phyloP scores from a whole-genome alignment of 2,888 invertebrate genomes.

The Dicyrtoma fusca region DNA sequence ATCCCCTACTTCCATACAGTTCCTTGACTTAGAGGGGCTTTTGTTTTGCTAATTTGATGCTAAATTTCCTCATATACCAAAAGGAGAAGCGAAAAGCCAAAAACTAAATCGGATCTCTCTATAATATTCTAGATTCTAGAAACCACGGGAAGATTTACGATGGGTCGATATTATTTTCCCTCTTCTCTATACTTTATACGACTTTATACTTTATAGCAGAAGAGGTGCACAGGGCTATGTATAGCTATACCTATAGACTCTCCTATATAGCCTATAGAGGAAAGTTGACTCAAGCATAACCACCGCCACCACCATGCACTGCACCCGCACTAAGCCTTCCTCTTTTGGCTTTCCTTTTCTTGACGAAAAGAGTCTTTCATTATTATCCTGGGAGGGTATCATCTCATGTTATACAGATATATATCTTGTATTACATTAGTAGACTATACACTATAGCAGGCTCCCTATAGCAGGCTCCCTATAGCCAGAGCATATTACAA shows the following conservation, averaged over 20 bases:
- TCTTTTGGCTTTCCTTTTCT: slow-evolving; percentile 19
- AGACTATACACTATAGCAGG: no score
- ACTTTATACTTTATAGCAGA: no score
- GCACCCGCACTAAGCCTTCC: slow-evolving; percentile 7
- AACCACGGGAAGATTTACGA: slow-evolving; percentile 30
- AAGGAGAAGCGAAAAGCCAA: slow-evolving; percentile 28
- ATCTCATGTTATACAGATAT: background rate
- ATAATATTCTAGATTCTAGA: slow-evolving; percentile 29
- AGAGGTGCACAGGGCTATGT: no score
- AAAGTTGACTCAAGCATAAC: background rate
- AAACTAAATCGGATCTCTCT: slow-evolving; percentile 34
- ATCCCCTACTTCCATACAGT: slow-evolving; percentile 2
- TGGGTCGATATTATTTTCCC: slow-evolving; percentile 39
- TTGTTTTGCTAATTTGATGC: slow-evolving; percentile 46
- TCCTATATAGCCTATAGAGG: background rate
- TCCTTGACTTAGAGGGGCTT: slow-evolving; percentile 35
- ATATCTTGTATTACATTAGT: no score
- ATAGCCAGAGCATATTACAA: no score
- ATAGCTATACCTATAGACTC: no score
- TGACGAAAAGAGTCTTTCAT: slow-evolving; percentile 24
- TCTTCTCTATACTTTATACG: slow-evolving; percentile 7
- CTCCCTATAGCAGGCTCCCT: no score
- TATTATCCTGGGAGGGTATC: slow-evolving; percentile 14
- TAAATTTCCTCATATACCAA: slow-evolving; percentile 31
- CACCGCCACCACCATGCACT: background rate